Evolutionary conservation across 2,113 vertebrate genomes (phyloP).

Genomic region (Elephantulus edwardii): DNA sequence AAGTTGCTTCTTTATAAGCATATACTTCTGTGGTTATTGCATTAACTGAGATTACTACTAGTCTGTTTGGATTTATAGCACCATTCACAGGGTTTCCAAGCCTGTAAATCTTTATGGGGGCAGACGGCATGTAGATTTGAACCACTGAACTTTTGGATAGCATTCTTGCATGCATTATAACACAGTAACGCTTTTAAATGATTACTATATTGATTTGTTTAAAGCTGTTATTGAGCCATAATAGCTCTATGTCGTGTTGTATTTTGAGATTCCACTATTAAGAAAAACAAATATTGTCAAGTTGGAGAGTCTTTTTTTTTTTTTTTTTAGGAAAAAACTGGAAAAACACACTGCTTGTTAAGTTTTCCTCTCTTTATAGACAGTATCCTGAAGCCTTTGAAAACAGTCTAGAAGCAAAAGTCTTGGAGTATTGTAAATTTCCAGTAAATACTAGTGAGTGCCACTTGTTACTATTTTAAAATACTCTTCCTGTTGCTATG

Average conservation of each 20-base stretch:
- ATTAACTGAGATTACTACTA: no score
- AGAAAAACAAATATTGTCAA: neutral
- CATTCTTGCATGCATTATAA: neutral
- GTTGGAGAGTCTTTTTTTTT: neutral
- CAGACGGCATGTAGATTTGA: neutral
- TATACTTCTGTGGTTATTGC: no score
- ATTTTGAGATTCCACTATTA: neutral
- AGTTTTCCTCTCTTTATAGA: slow-evolving; percentile 7
- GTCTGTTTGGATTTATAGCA: no score
- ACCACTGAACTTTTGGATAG: neutral
- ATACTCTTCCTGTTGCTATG: accelerated
- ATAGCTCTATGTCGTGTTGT: neutral
- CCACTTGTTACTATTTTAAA: neutral
- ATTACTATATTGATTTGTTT: slow-evolving; percentile 12
- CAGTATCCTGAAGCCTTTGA: neutral
- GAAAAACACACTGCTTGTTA: neutral
- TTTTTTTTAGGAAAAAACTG: slow-evolving; percentile 28
- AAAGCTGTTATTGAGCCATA: slow-evolving; percentile 17
- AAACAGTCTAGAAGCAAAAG: neutral
- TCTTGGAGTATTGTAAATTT: neutral
- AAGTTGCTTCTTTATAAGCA: no score
- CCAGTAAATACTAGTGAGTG: neutral
- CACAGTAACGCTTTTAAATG: neutral
- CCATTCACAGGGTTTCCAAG: no score
- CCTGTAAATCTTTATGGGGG: neutral